These are phyloP conservation scores for Enteromius unitaeniatus DNA, from an alignment of 2,797 vertebrate species.

Conservation along the genomic window DNA sequence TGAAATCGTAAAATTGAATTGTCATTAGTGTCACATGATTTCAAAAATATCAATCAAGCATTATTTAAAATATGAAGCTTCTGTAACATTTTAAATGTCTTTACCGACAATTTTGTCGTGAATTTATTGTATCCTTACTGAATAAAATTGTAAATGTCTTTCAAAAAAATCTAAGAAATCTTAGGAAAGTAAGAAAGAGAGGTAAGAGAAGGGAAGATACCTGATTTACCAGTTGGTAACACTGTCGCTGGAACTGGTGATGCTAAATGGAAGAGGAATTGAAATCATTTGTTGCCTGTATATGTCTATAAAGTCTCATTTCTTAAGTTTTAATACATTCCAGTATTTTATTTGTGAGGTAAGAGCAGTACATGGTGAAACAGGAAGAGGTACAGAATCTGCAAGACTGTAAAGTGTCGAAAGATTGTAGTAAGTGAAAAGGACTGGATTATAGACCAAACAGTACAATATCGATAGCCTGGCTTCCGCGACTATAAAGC, in stretches of 20 bases:
- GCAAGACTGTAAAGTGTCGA: neutral
- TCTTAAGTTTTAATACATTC: neutral
- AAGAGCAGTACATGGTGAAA: neutral
- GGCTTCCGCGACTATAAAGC: too few species aligned
- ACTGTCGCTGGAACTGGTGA: slow-evolving; percentile 60
- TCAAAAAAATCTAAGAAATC: neutral
- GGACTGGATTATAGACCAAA: neutral
- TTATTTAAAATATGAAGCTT: neutral
- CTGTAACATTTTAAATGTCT: neutral
- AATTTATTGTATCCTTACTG: neutral
- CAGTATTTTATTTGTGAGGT: neutral
- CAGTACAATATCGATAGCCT: too few species aligned
- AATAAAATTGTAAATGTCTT: neutral
- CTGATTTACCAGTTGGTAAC: slow-evolving; percentile 66
- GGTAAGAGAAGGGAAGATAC: slow-evolving; percentile 61
- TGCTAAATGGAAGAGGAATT: slow-evolving; percentile 64
- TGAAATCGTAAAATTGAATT: neutral
- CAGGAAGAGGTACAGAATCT: neutral
- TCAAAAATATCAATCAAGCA: neutral
- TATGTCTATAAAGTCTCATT: slow-evolving; percentile 34
- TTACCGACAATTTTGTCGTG: neutral
- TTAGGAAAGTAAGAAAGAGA: neutral
- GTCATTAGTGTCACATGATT: neutral
- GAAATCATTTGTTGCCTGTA: slow-evolving; percentile 52
- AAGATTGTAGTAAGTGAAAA: neutral